Percentiles rank a stretch among this genome's conserved stretches.
These are phyloP conservation scores for Pseudanteris insignis DNA, from an alignment of 2,888 invertebrate species.

Conservation along the genomic window DNA sequence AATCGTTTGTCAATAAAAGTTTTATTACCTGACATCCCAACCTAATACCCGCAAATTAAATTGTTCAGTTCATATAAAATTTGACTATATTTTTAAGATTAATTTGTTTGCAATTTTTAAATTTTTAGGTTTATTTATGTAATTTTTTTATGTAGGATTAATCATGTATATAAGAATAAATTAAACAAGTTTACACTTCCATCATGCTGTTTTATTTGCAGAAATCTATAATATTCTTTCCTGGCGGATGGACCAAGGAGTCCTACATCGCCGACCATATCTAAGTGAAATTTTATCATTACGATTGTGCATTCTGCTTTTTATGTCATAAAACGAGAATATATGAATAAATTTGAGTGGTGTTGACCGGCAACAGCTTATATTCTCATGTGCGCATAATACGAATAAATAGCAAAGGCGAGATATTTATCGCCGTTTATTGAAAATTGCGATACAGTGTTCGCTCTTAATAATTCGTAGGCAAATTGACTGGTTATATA, in stretches of 20 bases:
- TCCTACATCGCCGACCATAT: conserved; percentile 39
- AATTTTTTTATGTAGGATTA: background rate
- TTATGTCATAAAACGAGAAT: conserved; percentile 47
- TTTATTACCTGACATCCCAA: too few species aligned
- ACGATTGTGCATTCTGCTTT: conserved; percentile 46
- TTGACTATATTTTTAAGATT: too few species aligned
- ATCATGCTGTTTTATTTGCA: conserved; percentile 46
- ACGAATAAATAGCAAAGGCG: conserved; percentile 46
- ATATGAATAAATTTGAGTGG: conserved; percentile 46
- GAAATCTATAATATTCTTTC: conserved; percentile 45
- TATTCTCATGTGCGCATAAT: conserved; percentile 46
- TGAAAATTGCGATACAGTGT: conserved; percentile 31
- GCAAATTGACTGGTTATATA: conserved; percentile 32
- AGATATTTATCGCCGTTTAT: conserved; percentile 39
- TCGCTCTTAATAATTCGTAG: conserved; percentile 18
- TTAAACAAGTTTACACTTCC: conserved; percentile 30
- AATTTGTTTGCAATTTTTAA: too few species aligned
- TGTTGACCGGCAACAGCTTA: conserved; percentile 53
- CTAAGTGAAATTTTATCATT: conserved; percentile 47
- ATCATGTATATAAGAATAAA: conserved; percentile 1
- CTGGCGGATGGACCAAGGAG: conserved; percentile 30
- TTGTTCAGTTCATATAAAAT: too few species aligned
- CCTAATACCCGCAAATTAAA: too few species aligned
- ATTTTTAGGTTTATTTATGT: too few species aligned
- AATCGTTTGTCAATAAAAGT: too few species aligned